phyloP scores from a whole-genome alignment of 2,113 vertebrate genomes.

The Pholis gunnellus region DNA sequence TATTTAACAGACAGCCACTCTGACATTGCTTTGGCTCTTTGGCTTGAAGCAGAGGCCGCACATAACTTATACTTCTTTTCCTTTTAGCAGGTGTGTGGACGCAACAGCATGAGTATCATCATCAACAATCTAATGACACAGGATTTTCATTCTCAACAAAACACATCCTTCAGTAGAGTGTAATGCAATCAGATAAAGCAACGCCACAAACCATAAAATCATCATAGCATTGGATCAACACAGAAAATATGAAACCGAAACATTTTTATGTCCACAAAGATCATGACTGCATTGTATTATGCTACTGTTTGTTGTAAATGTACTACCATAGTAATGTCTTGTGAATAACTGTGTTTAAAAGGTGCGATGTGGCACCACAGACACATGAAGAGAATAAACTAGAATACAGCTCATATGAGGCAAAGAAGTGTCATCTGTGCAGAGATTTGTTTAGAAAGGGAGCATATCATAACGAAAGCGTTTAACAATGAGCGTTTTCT shows the following conservation, averaged over 20 bases:
- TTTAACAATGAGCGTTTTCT: background rate
- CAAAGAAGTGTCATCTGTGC: background rate
- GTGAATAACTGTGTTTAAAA: slow-evolving; percentile 8
- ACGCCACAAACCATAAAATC: background rate
- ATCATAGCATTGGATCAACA: background rate
- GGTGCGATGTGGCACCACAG: background rate
- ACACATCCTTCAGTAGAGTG: background rate
- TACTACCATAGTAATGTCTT: background rate
- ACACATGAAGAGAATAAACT: background rate
- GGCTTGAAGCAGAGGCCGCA: background rate
- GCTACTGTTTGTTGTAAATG: background rate
- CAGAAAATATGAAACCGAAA: background rate
- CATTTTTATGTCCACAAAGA: background rate
- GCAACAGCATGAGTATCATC: background rate
- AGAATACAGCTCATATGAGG: background rate
- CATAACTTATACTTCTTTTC: background rate
- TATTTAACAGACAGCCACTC: slow-evolving; percentile 18
- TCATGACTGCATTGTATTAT: background rate
- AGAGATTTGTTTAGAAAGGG: background rate
- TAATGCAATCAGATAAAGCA: background rate
- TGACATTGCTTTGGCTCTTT: background rate
- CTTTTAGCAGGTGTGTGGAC: background rate
- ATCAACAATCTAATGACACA: background rate
- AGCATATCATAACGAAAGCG: background rate
- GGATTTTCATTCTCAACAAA: background rate